These are phyloP conservation scores for Drosophila repleta DNA, from an alignment of 1,140 invertebrate genomes.

Conservation along the genomic window DNA sequence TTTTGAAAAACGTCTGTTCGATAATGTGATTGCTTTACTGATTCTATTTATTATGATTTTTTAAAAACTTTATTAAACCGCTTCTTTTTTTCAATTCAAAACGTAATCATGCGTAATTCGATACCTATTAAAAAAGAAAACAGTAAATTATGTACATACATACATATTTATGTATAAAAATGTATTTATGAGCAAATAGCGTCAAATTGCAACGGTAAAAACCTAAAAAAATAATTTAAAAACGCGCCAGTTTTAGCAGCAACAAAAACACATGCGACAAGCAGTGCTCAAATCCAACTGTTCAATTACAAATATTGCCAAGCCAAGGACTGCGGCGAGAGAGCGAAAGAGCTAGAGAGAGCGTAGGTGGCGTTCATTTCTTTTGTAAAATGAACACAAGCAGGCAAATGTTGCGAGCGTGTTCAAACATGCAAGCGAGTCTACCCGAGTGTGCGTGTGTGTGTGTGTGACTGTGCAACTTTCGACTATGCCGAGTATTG, in stretches of 20 bases:
- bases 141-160: constrained; percentile 6
- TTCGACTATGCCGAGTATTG: constrained; percentile 1
- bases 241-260: constrained; percentile 20
- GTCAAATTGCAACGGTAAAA: background rate
- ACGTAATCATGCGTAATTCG: constrained; percentile 29
- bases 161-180: background rate
- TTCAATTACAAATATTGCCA: constrained; percentile 26
- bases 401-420: constrained; percentile 38
- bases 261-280: constrained; percentile 35
- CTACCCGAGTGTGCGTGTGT: background rate
- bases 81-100: too few species aligned
- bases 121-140: constrained; percentile 2
- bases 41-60: background rate
- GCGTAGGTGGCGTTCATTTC: constrained; percentile 41
- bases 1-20: background rate
- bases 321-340: constrained; percentile 12
- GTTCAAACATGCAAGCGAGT: constrained; percentile 28
- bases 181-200: background rate
- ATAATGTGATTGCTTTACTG: background rate
- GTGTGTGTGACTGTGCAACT: constrained; percentile 14
- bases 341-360: constrained; percentile 1
- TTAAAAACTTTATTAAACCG: too few species aligned
- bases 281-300: constrained; percentile 33
- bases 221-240: constrained; percentile 29
- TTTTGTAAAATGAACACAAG: constrained; percentile 26